A percentile compares a stretch with the other conserved stretches of the same genome.
Conservation (phyloP, 2,113 vertebrate genomes). For the Neodon shergylaensis region DNA sequence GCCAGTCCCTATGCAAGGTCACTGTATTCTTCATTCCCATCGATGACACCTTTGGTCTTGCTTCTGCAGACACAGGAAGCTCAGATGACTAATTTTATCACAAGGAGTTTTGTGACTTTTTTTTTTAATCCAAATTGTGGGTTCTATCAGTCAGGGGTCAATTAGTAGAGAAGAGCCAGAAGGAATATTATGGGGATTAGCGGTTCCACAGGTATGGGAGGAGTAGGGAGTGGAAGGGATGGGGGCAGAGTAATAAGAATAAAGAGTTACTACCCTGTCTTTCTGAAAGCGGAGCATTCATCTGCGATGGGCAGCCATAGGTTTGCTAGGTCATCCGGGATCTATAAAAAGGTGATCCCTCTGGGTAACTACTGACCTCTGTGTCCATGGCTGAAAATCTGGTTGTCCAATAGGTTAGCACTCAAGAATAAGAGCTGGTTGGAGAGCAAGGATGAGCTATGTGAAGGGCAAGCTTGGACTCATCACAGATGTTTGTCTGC, state of each 20-base stretch:
- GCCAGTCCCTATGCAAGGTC: neutral
- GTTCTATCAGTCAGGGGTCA: neutral
- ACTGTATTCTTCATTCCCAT: neutral
- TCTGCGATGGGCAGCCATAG: neutral
- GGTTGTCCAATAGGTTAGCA: neutral
- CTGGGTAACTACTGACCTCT: neutral
- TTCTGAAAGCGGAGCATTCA: neutral
- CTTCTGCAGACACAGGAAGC: neutral
- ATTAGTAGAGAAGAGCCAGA: neutral
- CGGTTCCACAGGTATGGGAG: neutral
- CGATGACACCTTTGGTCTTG: neutral
- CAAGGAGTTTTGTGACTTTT: neutral
- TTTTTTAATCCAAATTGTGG: neutral
- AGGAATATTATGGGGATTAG: neutral
- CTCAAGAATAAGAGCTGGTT: neutral
- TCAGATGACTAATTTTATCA: neutral
- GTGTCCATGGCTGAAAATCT: neutral
- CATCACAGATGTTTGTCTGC: neutral
- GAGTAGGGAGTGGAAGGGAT: neutral
- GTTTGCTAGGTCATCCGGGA: neutral
- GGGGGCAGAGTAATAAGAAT: neutral
- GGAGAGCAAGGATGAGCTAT: neutral
- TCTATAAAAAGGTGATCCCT: neutral
- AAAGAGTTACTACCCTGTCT: neutral
- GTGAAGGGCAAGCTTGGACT: neutral